Conservation (phyloP, 2,113 vertebrate genomes). For the Caracal caracal region DNA sequence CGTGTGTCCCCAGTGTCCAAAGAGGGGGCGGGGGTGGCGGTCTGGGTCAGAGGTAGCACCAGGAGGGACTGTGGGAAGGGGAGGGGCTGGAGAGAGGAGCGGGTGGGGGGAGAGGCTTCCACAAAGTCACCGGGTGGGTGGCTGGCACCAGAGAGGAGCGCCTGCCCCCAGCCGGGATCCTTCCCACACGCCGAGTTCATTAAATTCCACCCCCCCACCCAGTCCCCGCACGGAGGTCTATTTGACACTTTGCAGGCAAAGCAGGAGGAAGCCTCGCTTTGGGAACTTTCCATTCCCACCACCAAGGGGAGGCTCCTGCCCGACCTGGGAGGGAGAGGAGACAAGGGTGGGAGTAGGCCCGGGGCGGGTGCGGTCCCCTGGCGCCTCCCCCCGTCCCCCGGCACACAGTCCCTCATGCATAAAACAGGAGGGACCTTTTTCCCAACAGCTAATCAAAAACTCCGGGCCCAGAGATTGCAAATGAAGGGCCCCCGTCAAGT, state of each 20-base stretch:
- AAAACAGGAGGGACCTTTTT: slow-evolving; percentile 47
- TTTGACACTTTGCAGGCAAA: not conserved
- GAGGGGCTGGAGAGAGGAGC: not conserved
- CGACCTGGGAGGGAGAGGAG: not conserved
- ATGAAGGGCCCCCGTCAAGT: slow-evolving; percentile 50
- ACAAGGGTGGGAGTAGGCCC: not conserved
- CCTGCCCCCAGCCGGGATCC: accelerated
- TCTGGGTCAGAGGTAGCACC: not conserved
- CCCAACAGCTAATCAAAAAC: slow-evolving; percentile 64
- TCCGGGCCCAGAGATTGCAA: accelerated
- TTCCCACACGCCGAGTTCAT: accelerated
- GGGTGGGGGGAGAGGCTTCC: accelerated
- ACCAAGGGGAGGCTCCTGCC: not conserved
- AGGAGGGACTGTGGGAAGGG: too few relatives aligned
- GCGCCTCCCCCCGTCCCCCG: not conserved
- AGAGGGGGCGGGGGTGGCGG: too few relatives aligned
- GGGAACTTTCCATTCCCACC: not conserved
- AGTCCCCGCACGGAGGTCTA: not conserved
- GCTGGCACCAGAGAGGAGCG: not conserved
- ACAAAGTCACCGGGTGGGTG: accelerated
- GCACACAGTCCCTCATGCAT: not conserved
- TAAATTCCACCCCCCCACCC: too few relatives aligned
- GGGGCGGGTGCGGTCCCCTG: too few relatives aligned
- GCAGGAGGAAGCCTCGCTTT: not conserved
- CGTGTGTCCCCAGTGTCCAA: accelerated